These are phyloP conservation scores for Pogonognathellus flavescens DNA, from an alignment of 1,140 invertebrate species.

Conservation along the genomic window DNA sequence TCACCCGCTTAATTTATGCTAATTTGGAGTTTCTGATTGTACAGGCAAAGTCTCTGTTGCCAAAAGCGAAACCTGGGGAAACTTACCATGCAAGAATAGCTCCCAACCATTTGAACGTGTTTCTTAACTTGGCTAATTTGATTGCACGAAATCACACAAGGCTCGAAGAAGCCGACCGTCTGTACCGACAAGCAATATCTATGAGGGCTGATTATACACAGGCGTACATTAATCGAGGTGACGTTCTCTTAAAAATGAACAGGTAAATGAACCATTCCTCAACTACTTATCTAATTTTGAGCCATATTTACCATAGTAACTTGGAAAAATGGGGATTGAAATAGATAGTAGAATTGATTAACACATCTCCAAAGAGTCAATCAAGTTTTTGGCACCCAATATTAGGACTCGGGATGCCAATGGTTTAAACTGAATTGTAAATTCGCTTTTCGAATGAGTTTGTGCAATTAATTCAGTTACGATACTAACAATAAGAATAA, in stretches of 20 bases:
- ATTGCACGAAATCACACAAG: constrained; percentile 93
- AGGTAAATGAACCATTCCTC: constrained; percentile 71
- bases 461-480: too few species aligned
- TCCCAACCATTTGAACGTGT: constrained; percentile 96
- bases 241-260: constrained; percentile 95
- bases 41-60: constrained; percentile 87
- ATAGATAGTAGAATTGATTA: too few species aligned
- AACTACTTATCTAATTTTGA: too few species aligned
- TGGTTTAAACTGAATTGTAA: too few species aligned
- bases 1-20: neutral
- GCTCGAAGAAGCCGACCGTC: constrained; percentile 91
- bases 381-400: too few species aligned
- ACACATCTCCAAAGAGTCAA: too few species aligned
- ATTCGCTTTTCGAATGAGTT: too few species aligned
- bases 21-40: neutral
- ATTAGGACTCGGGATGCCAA: too few species aligned
- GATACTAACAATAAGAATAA: too few species aligned
- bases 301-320: too few species aligned
- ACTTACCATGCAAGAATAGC: constrained; percentile 95
- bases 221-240: constrained; percentile 96
- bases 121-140: constrained; percentile 94
- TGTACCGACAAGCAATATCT: constrained; percentile 94
- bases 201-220: constrained; percentile 98
- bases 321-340: too few species aligned
- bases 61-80: constrained; percentile 91